phyloP scores from a whole-genome alignment of 1,140 invertebrate genomes.

The Bombus picipes region DNA sequence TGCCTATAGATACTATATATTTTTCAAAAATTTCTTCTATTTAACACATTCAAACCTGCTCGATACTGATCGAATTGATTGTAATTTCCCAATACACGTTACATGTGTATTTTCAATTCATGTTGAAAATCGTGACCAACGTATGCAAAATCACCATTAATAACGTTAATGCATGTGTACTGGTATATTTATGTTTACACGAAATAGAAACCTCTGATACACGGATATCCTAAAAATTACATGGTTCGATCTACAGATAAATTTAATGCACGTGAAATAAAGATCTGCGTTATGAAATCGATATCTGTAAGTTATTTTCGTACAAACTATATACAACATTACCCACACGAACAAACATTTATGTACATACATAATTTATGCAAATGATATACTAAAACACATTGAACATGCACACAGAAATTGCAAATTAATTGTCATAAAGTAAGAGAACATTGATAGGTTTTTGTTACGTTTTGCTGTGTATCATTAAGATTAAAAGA shows the following conservation, averaged over 20 bases:
- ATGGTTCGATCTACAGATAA: background rate
- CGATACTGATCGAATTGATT: background rate
- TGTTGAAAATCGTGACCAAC: background rate
- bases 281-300: background rate
- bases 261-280: background rate
- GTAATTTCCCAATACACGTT: background rate
- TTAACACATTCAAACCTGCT: too few relatives aligned
- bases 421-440: background rate
- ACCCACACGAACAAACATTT: background rate
- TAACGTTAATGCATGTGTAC: background rate
- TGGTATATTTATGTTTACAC: background rate
- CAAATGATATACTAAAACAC: background rate
- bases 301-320: background rate
- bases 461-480: background rate
- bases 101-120: background rate
- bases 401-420: background rate
- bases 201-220: background rate
- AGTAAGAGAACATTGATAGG: background rate
- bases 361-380: background rate
- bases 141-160: background rate
- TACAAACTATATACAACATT: background rate
- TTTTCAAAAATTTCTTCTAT: too few relatives aligned
- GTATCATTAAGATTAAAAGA: too few relatives aligned
- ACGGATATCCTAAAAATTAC: background rate
- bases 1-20: too few relatives aligned